These are phyloP conservation scores for Bombus sylvicola DNA, from an alignment of 1,140 invertebrate species.

Conservation along the genomic window DNA sequence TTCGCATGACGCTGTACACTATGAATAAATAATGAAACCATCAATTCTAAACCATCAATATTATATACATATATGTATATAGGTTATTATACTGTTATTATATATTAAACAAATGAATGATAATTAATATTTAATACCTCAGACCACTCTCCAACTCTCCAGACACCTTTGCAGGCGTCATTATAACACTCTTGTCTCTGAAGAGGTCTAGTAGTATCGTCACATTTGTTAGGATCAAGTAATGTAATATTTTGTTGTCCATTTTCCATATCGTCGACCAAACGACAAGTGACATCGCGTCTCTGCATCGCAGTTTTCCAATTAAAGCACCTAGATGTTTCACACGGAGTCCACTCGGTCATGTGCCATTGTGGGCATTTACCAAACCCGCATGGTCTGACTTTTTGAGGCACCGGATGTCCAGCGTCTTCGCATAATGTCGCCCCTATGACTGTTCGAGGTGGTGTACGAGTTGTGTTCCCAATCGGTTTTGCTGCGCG, in stretches of 20 bases:
- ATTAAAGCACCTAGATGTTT: conserved; percentile 88
- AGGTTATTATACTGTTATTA: not conserved
- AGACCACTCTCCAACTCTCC: conserved; percentile 94
- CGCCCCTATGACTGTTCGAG: conserved; percentile 84
- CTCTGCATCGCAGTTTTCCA: conserved; percentile 91
- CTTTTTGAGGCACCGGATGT: conserved; percentile 85
- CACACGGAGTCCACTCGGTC: conserved; percentile 88
- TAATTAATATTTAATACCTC: conserved; percentile 84
- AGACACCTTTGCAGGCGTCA: conserved; percentile 90
- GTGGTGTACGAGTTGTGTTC: conserved; percentile 66
- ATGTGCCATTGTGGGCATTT: conserved; percentile 89
- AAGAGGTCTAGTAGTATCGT: conserved; percentile 87
- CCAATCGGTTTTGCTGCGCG: conserved; percentile 66
- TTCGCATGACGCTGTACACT: conserved; percentile 92
- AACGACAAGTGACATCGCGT: conserved; percentile 88
- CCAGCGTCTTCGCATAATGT: conserved; percentile 89
- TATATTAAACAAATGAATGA: not conserved
- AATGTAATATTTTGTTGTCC: conserved; percentile 85
- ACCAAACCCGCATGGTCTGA: conserved; percentile 87
- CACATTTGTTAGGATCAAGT: conserved; percentile 85
- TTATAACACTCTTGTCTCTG: conserved; percentile 90
- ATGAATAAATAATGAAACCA: conserved; percentile 21
- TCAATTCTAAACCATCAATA: too few species aligned
- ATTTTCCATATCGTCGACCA: conserved; percentile 70
- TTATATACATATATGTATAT: too few species aligned